Evolutionary conservation across 1,140 invertebrate species (phyloP), one percentile per base, ranked within the genome.

Genomic region (Cyrtorhinus lividipennis): DNA sequence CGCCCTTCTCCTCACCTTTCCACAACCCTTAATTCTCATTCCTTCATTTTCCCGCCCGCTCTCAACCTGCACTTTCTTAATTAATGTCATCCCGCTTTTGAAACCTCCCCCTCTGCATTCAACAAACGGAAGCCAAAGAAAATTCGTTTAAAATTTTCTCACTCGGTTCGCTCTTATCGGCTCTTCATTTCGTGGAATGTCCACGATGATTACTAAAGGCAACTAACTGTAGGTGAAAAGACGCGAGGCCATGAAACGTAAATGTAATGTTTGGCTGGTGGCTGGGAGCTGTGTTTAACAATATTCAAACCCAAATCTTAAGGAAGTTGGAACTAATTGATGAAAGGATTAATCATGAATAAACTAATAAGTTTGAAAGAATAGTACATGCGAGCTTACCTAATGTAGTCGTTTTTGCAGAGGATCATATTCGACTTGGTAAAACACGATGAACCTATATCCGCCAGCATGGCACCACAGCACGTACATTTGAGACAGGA

Each of bases 391-490:
- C 38, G 20, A n/a, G 65, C 81, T 83, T 78, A 95, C 92, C 87
- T 90, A 73, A 87, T 83, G 75, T 95, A 95, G 76, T 95, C 92
- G 74, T 81, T 84, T 81, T 89, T 90, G 82, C 92, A 95, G 68
- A 95, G 81, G 72, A 94, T 92, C 87, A 94, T 91, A 68, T 88
- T 88, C 60, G 84, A 83, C 77, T 88, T 90, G 70, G 87, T 88
- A 77, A 90, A 95, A 78, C 91, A 95, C 66, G 90, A 90, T 48
- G 81, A 78, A 46, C 90, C 90, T 71, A 95, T 85, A 70, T 95
- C 91, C 63, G 88, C 90, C 64, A 95, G 79, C 70, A 85, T 83
- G 62, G 84, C 84, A 61, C 83, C 82, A 75, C 92, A 95, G 73
- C 83, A 89, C 67, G 88, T 81, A 78, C 92, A 95, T 76, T 95